Base-by-base conservation (phyloP, 2,113 vertebrate genomes). In the Gambusia holbrooki region DNA sequence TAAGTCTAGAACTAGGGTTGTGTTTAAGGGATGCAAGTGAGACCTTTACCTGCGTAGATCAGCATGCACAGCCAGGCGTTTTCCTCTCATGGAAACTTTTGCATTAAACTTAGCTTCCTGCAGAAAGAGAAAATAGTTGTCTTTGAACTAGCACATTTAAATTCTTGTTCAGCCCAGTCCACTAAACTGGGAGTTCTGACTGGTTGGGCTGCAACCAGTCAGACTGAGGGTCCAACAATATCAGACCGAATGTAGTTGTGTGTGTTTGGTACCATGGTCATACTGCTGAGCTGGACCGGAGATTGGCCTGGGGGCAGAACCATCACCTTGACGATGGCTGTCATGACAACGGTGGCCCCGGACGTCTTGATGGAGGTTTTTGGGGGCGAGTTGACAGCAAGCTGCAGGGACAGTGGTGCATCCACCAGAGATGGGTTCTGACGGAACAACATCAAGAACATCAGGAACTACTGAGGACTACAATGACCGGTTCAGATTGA, bases 41-140 rank as follows among this genome's bases (percentile, higher is more conserved):
- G 40, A 15, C 3, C 1, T 28, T 22, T 78, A 99, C 98, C 95
- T 96, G 85, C 96, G 94, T 30, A 99, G 93, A 83, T 98, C 97
- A 81, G 96, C 89, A 10, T 95, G 95, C 4, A 95, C 81, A 0
- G 94, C 93, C 68, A 99, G 87, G 0, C 95, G 95, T 86, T 98
- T 99, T 32, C 90, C 95, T 40, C 90, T 96, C 87, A 98, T 93
- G 0, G 94, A 92, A 77, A 99, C 95, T 90, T 95, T 98, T 45
- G 97, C 97, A 0, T 93, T 96, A 73, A 99, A 94, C 66, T 94
- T 96, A 0, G 93, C 83, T 71, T 99, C 97, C 98, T 99, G 82
- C 19, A 74, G 11, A 5, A 67, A 2, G 14, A 66, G n/a, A 67
- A 73, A 28, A 66, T 30, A 73, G 14, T 6, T 32, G 7, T 19